Conservation (phyloP, 2,888 invertebrate species). For the Ornithoptera alexandrae region DNA sequence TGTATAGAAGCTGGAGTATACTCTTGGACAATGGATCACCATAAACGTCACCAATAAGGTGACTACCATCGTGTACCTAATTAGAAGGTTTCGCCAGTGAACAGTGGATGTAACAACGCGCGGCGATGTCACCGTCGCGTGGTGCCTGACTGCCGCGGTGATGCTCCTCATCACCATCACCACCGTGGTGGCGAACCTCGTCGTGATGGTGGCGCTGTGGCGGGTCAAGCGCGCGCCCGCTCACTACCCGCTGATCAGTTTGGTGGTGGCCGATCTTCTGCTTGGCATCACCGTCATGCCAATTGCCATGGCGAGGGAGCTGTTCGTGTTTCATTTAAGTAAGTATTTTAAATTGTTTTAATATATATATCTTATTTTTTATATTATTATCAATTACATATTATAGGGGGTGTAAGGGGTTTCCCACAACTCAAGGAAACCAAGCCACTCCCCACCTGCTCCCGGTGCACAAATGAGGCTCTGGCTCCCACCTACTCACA, state of each 20-base stretch:
- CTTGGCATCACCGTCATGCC: conserved; percentile 80
- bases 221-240: conserved; percentile 72
- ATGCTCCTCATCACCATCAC: conserved; percentile 49
- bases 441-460: no score
- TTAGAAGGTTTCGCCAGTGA: conserved; percentile 23
- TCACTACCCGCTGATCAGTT: conserved; percentile 84
- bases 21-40: no score
- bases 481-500: no score
- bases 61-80: conserved; percentile 11
- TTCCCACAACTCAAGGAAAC: no score
- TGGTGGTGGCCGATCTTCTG: conserved; percentile 83
- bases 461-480: no score
- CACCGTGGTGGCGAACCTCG: conserved; percentile 56
- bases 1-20: no score
- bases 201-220: conserved; percentile 55
- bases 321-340: conserved; percentile 73
- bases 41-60: no score
- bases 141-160: conserved; percentile 47
- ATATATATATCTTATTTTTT: no score
- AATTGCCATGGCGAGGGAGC: conserved; percentile 77
- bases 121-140: conserved; percentile 46
- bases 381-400: no score
- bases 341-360: conserved; percentile 37
- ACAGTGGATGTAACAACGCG: conserved; percentile 43
- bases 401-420: no score